Evolutionary conservation across 2,113 vertebrate species (phyloP), one percentile per base, ranked within the genome.

Genomic region (Corythaixoides concolor): DNA sequence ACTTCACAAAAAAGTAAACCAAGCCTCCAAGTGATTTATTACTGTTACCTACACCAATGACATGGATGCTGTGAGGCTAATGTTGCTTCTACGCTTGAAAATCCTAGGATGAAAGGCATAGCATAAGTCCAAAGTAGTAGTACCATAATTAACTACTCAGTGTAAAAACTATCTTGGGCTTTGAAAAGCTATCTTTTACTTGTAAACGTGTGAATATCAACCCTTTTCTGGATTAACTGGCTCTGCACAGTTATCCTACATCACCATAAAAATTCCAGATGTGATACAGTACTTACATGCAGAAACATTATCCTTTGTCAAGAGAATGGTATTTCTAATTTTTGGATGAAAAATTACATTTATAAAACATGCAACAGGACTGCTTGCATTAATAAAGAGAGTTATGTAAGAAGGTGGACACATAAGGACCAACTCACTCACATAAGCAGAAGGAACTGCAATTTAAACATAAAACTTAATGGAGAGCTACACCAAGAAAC

Each of bases 171-270:
- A 68, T 12, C 77, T n/a, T n/a, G 28, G 56, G 37, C 85, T 94
- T 96, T 96, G 77, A 94, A 94, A 93, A 94, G 16, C n/a, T 75
- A 79, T 64, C 73, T 75, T 68, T 67, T 83, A 35, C 80, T 95
- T 87, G 91, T 66, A 92, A 90, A 92, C 1, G 0, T 84, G 69
- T 72, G 72, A 94, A n/a, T 90, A 70, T 75, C 63, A 66, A 79
- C 63, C 50, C 59, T 70, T 43, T 70, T 85, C 56, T 69, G 64
- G 69, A 95, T 93, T 96, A 94, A 84, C 60, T 58, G 80, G 49
- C 73, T 92, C 73, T 69, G 49, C 43, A 72, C 5, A 56, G 62
- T 85, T 76, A 96, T 45, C 37, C 49, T 62, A 76, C 53, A 73
- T n/a, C 3, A 2, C 49, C 84, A 85, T 91, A 91, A 97, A 96